phyloP scores from a whole-genome alignment of 2,113 vertebrate species.

The Enhydra lutris region DNA sequence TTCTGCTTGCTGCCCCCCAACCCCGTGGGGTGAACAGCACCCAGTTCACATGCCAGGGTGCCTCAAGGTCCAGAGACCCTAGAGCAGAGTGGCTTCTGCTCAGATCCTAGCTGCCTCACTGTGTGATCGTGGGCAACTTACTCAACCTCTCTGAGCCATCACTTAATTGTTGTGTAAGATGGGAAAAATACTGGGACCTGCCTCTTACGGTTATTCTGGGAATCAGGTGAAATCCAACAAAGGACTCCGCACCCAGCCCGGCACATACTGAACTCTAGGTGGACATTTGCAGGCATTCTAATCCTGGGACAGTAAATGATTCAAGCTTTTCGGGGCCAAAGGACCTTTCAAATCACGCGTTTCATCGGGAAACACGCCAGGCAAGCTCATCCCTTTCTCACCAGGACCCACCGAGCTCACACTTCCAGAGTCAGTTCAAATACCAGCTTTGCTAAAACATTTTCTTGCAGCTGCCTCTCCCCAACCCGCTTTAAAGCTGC shows the following conservation, averaged over 20 bases:
- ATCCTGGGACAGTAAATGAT: accelerated
- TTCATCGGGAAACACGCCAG: neutral
- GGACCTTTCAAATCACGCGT: neutral
- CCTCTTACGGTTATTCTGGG: neutral
- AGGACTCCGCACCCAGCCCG: neutral
- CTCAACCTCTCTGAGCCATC: neutral
- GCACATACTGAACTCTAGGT: neutral
- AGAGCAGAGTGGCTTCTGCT: neutral
- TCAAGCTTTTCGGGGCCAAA: neutral
- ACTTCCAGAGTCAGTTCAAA: neutral
- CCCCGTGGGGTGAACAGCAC: neutral
- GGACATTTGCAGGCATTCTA: neutral
- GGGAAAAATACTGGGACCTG: neutral
- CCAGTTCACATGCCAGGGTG: no score
- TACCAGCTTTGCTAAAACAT: neutral
- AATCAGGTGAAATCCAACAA: neutral
- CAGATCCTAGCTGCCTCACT: neutral
- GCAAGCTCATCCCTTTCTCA: neutral
- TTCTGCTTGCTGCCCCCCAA: neutral
- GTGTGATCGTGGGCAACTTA: neutral
- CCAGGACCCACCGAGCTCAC: neutral
- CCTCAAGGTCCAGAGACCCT: neutral
- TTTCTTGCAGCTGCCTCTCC: neutral
- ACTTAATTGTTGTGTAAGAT: neutral
- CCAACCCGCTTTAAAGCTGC: neutral